Percentiles rank a stretch among this genome's conserved stretches.
phyloP scores from a whole-genome alignment of 1,140 invertebrate genomes.

The Achatina immaculata region DNA sequence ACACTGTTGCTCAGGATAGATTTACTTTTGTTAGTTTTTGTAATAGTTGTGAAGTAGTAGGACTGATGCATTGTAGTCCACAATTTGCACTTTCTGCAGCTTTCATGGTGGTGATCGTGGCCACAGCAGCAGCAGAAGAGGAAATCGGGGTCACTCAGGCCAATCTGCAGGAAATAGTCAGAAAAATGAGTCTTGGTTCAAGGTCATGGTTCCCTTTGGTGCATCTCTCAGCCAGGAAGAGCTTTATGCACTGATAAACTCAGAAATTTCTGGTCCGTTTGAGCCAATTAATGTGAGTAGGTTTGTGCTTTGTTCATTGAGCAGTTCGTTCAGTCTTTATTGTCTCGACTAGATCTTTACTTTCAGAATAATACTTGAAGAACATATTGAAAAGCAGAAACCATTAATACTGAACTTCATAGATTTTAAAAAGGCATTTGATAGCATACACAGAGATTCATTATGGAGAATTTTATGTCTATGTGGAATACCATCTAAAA shows the following conservation, averaged over 20 bases:
- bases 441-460: too few relatives aligned
- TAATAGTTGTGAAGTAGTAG: too few relatives aligned
- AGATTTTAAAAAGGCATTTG: too few relatives aligned
- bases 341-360: too few relatives aligned
- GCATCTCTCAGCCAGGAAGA: conserved; percentile 7
- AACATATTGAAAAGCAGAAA: too few relatives aligned
- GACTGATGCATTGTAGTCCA: background rate
- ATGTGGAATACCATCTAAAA: too few relatives aligned
- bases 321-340: background rate
- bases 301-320: background rate
- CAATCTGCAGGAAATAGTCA: too few relatives aligned
- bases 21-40: too few relatives aligned
- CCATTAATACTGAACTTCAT: too few relatives aligned
- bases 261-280: conserved; percentile 29
- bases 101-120: background rate
- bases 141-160: background rate
- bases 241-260: conserved; percentile 9
- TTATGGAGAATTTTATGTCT: too few relatives aligned
- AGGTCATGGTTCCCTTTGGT: conserved; percentile 36
- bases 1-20: too few relatives aligned
- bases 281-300: conserved; percentile 18
- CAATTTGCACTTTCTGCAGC: background rate
- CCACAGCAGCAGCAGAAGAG: background rate
- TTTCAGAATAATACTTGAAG: too few relatives aligned
- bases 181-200: conserved; percentile 21